Evolutionary conservation across 2,888 invertebrate species (phyloP), one percentile per base, ranked within the genome.

Genomic region (Scrobipalpa costella): DNA sequence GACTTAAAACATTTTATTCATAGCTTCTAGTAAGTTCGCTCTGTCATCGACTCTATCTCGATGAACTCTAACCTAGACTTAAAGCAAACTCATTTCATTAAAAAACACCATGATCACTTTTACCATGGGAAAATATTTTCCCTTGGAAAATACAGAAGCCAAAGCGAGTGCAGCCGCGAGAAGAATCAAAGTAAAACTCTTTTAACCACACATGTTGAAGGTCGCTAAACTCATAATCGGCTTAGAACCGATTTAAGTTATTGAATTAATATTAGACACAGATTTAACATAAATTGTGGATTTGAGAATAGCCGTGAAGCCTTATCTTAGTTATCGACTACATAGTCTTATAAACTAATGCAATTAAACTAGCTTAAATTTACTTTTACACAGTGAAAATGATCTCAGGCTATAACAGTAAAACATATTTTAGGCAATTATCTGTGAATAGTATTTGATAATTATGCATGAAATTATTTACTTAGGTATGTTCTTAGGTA

Each of bases 151-250:
- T 27, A 44, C 2, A n/a, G n/a, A 44, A n/a, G n/a, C 7, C n/a
- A n/a, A 3, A 6, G 13, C 44, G 44, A 44, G 15, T 44, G 7
- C 6, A n/a, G 7, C 44, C 15, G 15, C n/a, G 44, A n/a, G 44
- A 9, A 7, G 7, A 50, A 21, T 9, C 2, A 7, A n/a, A 17
- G 21, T 21, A 17, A 60, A 40, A 59, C 34, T 49, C 21, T 60
- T 9, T 15, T 8, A 27, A 59, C 44, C 49, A 60, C 60, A 60
- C 60, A 60, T 33, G 60, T 49, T 13, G 27, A n/a, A 33, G 60
- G n/a, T 60, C 60, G 33, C n/a, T 60, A 49, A 60, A 47, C 60
- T 27, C 44, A 11, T 60, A 60, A 60, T 27, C 60, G 49, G 60
- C 49, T 60, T 60, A 60, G 19, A 7, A 19, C 19, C 13, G 36